Percentiles rank a stretch among this genome's conserved stretches.
Conservation (phyloP, 2,888 invertebrate genomes). For the Frankliniella intonsa region DNA sequence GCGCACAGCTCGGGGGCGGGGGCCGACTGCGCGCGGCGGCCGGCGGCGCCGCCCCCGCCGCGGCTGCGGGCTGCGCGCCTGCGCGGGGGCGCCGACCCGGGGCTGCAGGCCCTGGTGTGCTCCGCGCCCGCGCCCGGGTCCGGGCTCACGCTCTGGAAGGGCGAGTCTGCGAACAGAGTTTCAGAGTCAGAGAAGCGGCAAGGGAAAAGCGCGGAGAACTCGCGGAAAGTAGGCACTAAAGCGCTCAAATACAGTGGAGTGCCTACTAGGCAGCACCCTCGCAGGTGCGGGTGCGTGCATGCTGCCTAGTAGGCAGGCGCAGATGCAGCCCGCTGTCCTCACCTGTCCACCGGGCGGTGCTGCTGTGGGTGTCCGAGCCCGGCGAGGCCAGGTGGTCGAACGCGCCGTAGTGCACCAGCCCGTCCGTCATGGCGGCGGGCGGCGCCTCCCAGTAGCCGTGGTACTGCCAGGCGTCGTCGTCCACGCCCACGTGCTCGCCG, state of each 20-base stretch:
- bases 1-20: not conserved
- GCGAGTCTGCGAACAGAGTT: not conserved
- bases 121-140: not conserved
- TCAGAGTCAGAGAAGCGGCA: not conserved
- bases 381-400: conserved; percentile 8
- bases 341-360: not conserved
- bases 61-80: not conserved
- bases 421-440: not conserved
- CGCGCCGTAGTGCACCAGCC: not conserved
- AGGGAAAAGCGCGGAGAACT: not conserved
- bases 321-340: too few relatives aligned
- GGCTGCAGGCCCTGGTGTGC: not conserved
- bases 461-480: conserved; percentile 10
- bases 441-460: not conserved
- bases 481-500: not conserved
- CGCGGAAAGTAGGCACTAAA: too few relatives aligned
- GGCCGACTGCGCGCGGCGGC: not conserved
- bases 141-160: not conserved
- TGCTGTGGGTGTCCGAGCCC: not conserved
- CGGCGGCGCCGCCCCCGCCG: not conserved
- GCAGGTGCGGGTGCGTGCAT: too few relatives aligned
- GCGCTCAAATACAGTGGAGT: too few relatives aligned
- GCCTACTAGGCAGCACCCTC: too few relatives aligned
- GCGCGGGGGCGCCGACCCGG: not conserved
- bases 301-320: too few relatives aligned